A percentile compares a stretch with the other conserved stretches of the same genome.
phyloP scores from a whole-genome alignment of 2,888 invertebrate species.

The Nemapogon koenigi region DNA sequence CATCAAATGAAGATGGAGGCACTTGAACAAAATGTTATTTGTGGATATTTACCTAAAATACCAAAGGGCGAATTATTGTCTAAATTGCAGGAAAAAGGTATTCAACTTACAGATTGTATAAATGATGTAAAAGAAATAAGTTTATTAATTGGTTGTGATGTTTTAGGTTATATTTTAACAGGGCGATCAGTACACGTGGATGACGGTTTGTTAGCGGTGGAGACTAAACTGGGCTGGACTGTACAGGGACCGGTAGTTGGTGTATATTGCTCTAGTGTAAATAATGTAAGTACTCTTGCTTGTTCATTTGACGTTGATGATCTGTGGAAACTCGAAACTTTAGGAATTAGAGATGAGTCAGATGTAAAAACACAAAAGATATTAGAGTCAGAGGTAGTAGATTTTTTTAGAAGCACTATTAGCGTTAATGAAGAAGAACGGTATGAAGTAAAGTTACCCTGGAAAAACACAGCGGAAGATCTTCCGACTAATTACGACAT shows the following conservation, averaged over 20 bases:
- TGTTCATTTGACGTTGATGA: neutral
- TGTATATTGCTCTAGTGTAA: neutral
- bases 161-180: neutral
- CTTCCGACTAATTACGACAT: neutral
- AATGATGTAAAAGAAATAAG: neutral
- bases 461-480: neutral
- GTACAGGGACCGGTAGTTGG: neutral
- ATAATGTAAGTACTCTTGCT: neutral
- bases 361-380: neutral
- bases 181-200: neutral
- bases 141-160: conserved; percentile 4
- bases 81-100: neutral
- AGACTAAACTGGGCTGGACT: conserved; percentile 5
- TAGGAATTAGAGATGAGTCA: conserved; percentile 1
- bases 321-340: conserved; percentile 1
- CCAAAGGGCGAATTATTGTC: neutral
- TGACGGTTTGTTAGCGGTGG: neutral
- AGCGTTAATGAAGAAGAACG: neutral
- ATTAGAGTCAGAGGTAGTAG: neutral
- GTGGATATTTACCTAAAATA: conserved; percentile 1
- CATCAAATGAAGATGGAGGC: neutral
- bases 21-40: neutral
- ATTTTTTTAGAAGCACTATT: neutral
- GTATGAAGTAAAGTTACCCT: conserved; percentile 1
- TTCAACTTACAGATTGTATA: neutral